Base-by-base conservation (phyloP, 2,113 vertebrate genomes). In the Serinus canaria region DNA sequence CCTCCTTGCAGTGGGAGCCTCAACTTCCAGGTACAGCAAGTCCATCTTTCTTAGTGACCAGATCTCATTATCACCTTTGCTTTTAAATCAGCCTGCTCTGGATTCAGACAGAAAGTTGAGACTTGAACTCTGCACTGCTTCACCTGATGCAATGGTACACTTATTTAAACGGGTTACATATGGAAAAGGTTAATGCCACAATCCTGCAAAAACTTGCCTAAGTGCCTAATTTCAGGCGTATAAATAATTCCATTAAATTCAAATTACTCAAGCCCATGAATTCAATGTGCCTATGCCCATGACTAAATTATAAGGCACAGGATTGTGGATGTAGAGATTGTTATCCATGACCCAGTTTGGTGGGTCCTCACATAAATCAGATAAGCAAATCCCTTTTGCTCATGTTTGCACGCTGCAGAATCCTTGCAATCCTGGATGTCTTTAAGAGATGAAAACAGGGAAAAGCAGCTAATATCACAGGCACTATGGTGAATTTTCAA, bases 361-460 rank as follows among this genome's bases (percentile, higher is more conserved):
- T 87, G 66, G 80, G n/a, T 78, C 66, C 67, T 76, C 86, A 82
- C 49, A 83, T 81, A 84, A 92, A 92, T 96, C 90, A 93, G 95
- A 92, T 84, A 90, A 94, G 86, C 49, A 96, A 95, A 96, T 89
- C 80, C 90, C 69, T 92, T 93, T 79, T 89, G 66, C 76, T 90
- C 74, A 13, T 81, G 41, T 87, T 83, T 93, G 66, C 87, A 78
- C 73, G 79, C 58, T 35, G 44, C 58, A 76, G 58, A 92, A 89
- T 69, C 81, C 80, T 81, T 69, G 17, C 53, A 89, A 87, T 64
- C 56, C 56, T 87, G 47, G 69, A 75, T 68, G 23, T 35, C 80
- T 96, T 92, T 70, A 46, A 50, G 25, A 87, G 68, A 92, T 31
- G 79, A 80, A 89, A 86, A 92, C 27, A 91, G 17, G 3, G 28